These are phyloP conservation scores for Lepeophtheirus nordmannii DNA, from an alignment of 2,888 invertebrate species.

Conservation along the genomic window DNA sequence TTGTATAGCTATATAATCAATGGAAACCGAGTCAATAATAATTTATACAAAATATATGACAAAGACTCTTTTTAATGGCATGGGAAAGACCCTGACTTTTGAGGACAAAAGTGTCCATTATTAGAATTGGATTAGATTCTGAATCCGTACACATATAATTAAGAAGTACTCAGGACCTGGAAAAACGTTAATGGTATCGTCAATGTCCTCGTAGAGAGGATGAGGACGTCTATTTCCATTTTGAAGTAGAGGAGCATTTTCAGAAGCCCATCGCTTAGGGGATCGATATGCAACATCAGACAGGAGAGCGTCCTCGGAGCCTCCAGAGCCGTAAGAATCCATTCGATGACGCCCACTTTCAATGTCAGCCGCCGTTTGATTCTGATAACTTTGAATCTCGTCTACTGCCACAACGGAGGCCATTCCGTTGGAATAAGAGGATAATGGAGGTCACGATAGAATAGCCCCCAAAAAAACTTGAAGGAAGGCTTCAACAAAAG, in stretches of 20 bases:
- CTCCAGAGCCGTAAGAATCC: conserved; percentile 26
- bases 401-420: background rate
- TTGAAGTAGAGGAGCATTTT: background rate
- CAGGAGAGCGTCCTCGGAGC: conserved; percentile 51
- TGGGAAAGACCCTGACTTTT: too few species aligned
- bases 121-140: too few species aligned
- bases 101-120: too few species aligned
- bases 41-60: too few species aligned
- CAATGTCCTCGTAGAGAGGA: conserved; percentile 35
- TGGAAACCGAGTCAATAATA: too few species aligned
- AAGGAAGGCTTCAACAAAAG: too few species aligned
- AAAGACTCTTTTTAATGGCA: too few species aligned
- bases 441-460: too few species aligned
- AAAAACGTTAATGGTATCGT: conserved; percentile 3
- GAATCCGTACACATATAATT: too few species aligned
- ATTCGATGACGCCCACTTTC: conserved; percentile 12
- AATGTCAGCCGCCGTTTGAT: conserved; percentile 21
- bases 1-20: too few species aligned
- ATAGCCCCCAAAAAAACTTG: too few species aligned
- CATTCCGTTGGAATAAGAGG: background rate
- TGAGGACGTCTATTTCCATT: conserved; percentile 28
- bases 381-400: conserved; percentile 6
- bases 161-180: conserved; percentile 1
- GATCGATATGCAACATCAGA: conserved; percentile 60
- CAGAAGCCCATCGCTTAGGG: background rate